These are phyloP conservation scores for Streptopelia turtur DNA, from an alignment of 2,797 vertebrate genomes.

Conservation along the genomic window DNA sequence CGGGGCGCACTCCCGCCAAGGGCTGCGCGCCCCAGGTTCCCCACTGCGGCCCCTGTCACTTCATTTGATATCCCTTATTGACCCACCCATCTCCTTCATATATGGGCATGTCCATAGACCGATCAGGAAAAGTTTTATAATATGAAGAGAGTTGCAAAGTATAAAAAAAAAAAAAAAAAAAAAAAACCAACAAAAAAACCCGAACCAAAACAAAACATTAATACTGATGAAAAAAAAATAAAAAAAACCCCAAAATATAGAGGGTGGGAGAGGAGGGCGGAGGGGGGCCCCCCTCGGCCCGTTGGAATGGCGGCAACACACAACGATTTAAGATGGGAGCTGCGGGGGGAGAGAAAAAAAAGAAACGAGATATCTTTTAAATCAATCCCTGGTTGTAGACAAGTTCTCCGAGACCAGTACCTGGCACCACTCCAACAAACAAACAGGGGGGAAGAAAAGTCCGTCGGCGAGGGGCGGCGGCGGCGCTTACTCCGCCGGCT, in stretches of 20 bases:
- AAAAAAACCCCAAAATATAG: slow-evolving; percentile 36
- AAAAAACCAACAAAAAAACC: background rate
- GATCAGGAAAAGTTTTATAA: slow-evolving; percentile 85
- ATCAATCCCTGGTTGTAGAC: slow-evolving; percentile 92
- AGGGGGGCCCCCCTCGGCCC: slow-evolving; percentile 82
- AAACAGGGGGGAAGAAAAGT: slow-evolving; percentile 87
- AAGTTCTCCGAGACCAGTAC: slow-evolving; percentile 91
- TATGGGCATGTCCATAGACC: slow-evolving; percentile 87
- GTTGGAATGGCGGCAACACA: slow-evolving; percentile 87
- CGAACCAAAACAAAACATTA: slow-evolving; percentile 82
- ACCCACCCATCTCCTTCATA: slow-evolving; percentile 89
- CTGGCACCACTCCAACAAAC: slow-evolving; percentile 92
- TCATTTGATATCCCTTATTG: slow-evolving; percentile 85
- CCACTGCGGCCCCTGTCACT: slow-evolving; percentile 79
- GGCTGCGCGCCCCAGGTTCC: slow-evolving; percentile 83
- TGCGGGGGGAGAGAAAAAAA: slow-evolving; percentile 77
- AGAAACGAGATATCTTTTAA: slow-evolving; percentile 86
- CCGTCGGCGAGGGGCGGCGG: slow-evolving; percentile 79
- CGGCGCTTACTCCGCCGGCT: slow-evolving; percentile 84
- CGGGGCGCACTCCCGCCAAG: slow-evolving; percentile 81
- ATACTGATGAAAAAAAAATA: slow-evolving; percentile 88
- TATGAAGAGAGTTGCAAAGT: slow-evolving; percentile 88
- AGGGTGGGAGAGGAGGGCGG: slow-evolving; percentile 72
- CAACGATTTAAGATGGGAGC: slow-evolving; percentile 86
- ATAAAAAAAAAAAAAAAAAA: slow-evolving; percentile 77